A percentile compares a stretch with the other conserved stretches of the same genome.
phyloP scores from a whole-genome alignment of 2,888 invertebrate genomes.

The Drosophila peninsularis region DNA sequence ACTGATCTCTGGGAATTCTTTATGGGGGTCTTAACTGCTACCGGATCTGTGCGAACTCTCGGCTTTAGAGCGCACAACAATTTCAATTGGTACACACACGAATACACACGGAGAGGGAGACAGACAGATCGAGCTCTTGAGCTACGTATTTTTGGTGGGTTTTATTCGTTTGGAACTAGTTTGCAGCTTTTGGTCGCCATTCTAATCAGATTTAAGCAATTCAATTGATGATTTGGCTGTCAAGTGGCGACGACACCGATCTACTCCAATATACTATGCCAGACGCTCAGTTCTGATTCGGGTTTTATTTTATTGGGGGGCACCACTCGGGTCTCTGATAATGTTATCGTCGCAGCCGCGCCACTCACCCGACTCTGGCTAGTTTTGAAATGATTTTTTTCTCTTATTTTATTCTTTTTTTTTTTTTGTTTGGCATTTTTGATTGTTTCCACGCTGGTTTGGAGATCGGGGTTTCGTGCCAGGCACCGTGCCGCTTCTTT shows the following conservation, averaged over 20 bases:
- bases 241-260: constrained; percentile 58
- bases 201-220: constrained; percentile 68
- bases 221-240: constrained; percentile 48
- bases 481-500: constrained; percentile 73
- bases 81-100: constrained; percentile 45
- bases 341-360: constrained; percentile 48
- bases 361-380: constrained; percentile 49
- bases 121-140: constrained; percentile 48
- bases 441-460: constrained; percentile 74
- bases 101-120: constrained; percentile 9
- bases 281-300: constrained; percentile 25
- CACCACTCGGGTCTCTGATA: constrained; percentile 33
- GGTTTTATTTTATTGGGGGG: constrained; percentile 33
- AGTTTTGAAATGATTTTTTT: constrained; percentile 53
- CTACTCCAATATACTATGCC: constrained; percentile 36
- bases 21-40: constrained; percentile 51
- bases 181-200: constrained; percentile 41
- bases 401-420: constrained; percentile 24
- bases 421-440: constrained; percentile 42
- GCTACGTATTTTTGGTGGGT: constrained; percentile 32
- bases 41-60: constrained; percentile 44
- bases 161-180: constrained; percentile 49
- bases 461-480: constrained; percentile 70
- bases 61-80: constrained; percentile 37
- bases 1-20: constrained; percentile 37